Base-by-base conservation (phyloP, 2,888 invertebrate genomes). In the Ophion slaviceki region DNA sequence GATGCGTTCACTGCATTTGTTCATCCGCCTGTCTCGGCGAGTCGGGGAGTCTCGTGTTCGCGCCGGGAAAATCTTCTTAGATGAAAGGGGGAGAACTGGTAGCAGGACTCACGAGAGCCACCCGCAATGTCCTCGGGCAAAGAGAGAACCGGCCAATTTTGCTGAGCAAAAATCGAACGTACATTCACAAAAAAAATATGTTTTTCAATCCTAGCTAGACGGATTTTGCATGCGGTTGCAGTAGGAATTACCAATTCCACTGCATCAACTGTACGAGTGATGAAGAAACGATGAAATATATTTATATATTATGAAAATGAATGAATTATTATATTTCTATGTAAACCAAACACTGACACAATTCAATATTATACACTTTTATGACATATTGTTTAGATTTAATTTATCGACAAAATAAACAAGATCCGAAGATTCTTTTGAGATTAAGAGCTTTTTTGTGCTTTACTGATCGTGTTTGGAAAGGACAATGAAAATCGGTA, bases 11-110 rank as follows among this genome's bases (percentile, higher is more conserved):
- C 76, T 70, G 82, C 79, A 82, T 82, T 75, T 79, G 82, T 82
- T 85, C 85, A 79, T 85, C 85, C 71, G 71, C 78, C 70, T 70
- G 74, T 79, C 85, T 80, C 80, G 71, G n/a, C 64, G 14, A 76
- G 53, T 80, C 71, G 64, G 17, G 71, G 71, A 80, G 53, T 72
- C 64, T 80, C 71, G 79, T 57, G 53, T 62, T 32, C 53, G 68
- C 74, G 45, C 74, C 20, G 10, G 45, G 68, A 68, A 36, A 81
- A 47, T 68, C 75, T 81, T 68, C 71, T 36, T 20, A 10, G n/a
- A 61, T 24, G 28, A 45, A 24, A 45, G 4, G 59, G 67, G 40
- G 47, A 61, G 14, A 36, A 68, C 72, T 67, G n/a, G 67, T 57
- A 66, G 66, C 64, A 20, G 78, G 77, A 66, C 74, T 85, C 67